Conservation (phyloP, 2,797 vertebrate species). For the Enteromius unitaeniatus region DNA sequence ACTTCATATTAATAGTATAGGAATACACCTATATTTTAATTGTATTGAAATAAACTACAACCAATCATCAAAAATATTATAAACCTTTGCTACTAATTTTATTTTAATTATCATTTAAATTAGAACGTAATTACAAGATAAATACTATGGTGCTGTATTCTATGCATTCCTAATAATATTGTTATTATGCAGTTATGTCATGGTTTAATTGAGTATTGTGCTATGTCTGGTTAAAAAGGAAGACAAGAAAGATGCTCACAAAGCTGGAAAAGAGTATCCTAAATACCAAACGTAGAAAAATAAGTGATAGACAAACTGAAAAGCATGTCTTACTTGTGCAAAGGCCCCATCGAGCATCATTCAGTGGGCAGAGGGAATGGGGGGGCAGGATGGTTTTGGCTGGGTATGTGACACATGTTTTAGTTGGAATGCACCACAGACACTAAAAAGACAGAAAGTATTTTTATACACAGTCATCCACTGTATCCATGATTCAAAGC, state of each 20-base stretch:
- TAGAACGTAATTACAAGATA: background rate
- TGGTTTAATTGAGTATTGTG: background rate
- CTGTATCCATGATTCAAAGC: background rate
- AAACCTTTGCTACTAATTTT: background rate
- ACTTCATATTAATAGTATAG: background rate
- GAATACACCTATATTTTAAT: background rate
- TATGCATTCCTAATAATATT: background rate
- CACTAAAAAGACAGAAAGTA: slow-evolving; percentile 77
- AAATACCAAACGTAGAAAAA: background rate
- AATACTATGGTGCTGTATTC: background rate
- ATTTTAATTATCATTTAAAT: background rate
- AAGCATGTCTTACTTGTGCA: slow-evolving; percentile 88
- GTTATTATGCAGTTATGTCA: background rate
- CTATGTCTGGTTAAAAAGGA: background rate
- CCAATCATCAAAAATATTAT: background rate
- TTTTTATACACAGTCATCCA: slow-evolving; percentile 2
- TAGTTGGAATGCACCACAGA: slow-evolving; percentile 87
- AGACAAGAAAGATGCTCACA: background rate
- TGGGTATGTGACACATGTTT: slow-evolving; percentile 87
- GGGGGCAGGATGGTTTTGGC: slow-evolving; percentile 85
- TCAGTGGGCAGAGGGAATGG: slow-evolving; percentile 81
- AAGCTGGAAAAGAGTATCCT: background rate
- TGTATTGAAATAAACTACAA: background rate
- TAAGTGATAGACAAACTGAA: background rate
- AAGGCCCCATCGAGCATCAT: slow-evolving; percentile 91